Base-by-base conservation (phyloP, 2,888 invertebrate species). In the Oligia strigilis region DNA sequence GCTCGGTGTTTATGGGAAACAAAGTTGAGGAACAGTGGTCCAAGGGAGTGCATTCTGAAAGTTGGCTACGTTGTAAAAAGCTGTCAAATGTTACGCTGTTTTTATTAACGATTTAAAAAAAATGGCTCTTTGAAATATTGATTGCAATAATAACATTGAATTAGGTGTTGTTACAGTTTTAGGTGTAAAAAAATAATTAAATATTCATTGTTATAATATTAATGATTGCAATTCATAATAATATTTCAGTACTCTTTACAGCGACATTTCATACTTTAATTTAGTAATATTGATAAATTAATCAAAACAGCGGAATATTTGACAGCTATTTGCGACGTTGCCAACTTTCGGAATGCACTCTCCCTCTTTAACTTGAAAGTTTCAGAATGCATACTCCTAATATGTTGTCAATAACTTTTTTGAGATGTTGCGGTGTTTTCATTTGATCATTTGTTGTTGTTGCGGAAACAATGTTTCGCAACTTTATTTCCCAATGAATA, bases 401-500 rank as follows among this genome's bases (percentile, higher is more conserved):
- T 9, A 46, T 29, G 11, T 69, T 13, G 19, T 52, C 29, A 6
- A 14, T 2, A 52, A 36, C 6, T 36, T 4, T 36, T 49, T 52
- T 23, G 13, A 14, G 2, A 52, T 52, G 23, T 52, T 36, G 29
- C 49, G 29, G 29, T 4, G 4, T 70, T 13, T 70, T 29, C n/a
- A 29, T 43, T 49, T 13, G 29, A 49, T 14, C 14, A 49, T 49
- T 19, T 36, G 8, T 8, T 52, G 4, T 36, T 75, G 17, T 60
- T n/a, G 4, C 9, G 1, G 8, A n/a, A 46, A n/a, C 3, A 75
- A 75, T 75, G 4, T 46, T 46, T 3, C 3, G 6, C 60, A 76
- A 60, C 13, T 36, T 46, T 49, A 17, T 76, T 76, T 76, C 14
- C 14, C 19, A 62, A 19, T 62, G 3, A 76, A 76, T 13, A 46